A percentile compares a stretch with the other conserved stretches of the same genome.
Conservation (phyloP, 2,888 invertebrate species). For the Callosobruchus maculatus region DNA sequence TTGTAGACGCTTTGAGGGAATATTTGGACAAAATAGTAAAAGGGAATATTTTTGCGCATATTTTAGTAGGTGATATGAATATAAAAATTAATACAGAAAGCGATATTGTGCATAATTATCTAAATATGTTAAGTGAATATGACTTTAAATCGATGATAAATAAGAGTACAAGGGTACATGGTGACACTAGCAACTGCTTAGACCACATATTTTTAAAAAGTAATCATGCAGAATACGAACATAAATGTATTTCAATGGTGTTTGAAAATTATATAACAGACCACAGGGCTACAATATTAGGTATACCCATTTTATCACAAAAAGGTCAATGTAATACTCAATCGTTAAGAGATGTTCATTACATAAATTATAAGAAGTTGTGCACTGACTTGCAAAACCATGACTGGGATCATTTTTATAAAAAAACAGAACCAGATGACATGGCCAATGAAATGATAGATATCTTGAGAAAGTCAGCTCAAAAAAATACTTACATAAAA, state of each 20-base stretch:
- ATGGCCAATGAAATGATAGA: too few relatives aligned
- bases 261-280: conserved; percentile 2
- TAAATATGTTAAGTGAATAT: conserved; percentile 3
- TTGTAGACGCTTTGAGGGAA: neutral
- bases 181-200: conserved; percentile 3
- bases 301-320: neutral
- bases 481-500: conserved; percentile 2
- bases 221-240: neutral
- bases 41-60: neutral
- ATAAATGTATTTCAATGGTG: conserved; percentile 2
- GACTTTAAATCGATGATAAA: conserved; percentile 3
- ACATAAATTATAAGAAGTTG: conserved; percentile 2
- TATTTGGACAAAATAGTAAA: conserved; percentile 1
- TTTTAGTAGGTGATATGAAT: conserved; percentile 6
- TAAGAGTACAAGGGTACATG: conserved; percentile 2
- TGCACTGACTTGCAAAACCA: conserved; percentile 1
- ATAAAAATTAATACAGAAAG: neutral
- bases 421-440: neutral
- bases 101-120: conserved; percentile 2
- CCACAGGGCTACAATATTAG: conserved; percentile 4
- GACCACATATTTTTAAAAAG: conserved; percentile 3
- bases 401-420: conserved; percentile 2
- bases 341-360: neutral
- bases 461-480: too few relatives aligned
- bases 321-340: neutral